Base-by-base conservation (phyloP, 2,888 invertebrate genomes). In the Phortica okadai region DNA sequence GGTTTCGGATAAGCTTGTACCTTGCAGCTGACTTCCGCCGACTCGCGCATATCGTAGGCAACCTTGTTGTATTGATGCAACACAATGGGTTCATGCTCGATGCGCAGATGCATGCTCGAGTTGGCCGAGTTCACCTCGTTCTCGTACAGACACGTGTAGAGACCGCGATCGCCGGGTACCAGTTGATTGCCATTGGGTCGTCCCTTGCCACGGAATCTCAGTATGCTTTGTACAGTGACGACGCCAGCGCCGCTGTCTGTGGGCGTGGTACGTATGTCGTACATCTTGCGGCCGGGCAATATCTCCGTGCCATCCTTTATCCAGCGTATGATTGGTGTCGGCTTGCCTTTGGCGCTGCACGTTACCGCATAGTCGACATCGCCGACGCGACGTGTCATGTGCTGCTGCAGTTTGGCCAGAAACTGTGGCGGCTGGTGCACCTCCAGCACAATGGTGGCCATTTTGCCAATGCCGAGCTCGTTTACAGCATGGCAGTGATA, bases 1-100 rank as follows among this genome's bases (percentile, higher is more conserved):
- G 98, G 97, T 87, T 96, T 96, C 0, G 98, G 98, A 91, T 97
- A 98, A 0, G 98, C 97, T 89, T 97, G 96, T 14, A 98, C 97
- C 87, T 95, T 94, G 90, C 98, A 98, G 0, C 95, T 93, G 21
- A 98, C 96, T 90, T 96, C 95, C 0, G 97, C 97, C 0, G 95
- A 95, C 91, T 97, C 97, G 81, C 94, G 93, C 6, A 96, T 89
- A 90, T 97, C 97, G 90, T 95, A 97, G 1, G 98, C 98, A 0
- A 97, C 97, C 91, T 97, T 97, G 86, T 95, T 95, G 90, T 96
- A 96, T 86, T 96, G 95, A 89, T 96, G 95, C 45, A 97, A 93
- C 16, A 96, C 94, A 82, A 98, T 96, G 0, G 98, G 98, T 90
- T 96, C 95, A 91, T 98, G 98, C 93, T 98, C 97, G 87, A 98